A percentile compares a stretch with the other conserved stretches of the same genome.
Conservation (phyloP, 1,140 invertebrate species). For the Trichonephila clavipes region DNA sequence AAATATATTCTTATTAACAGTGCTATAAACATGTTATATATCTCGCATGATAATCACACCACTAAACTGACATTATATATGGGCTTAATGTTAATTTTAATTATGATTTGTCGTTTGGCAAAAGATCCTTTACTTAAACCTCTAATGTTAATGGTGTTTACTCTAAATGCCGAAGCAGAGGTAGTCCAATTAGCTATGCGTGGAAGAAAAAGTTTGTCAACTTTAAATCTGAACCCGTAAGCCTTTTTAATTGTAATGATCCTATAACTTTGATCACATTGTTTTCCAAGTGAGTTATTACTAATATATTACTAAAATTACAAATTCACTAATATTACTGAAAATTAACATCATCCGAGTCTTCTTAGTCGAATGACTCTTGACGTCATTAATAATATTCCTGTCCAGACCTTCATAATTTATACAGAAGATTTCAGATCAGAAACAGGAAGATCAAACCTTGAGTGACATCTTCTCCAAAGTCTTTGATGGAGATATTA, state of each 20-base stretch:
- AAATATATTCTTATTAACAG: too few relatives aligned
- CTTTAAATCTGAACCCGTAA: background rate
- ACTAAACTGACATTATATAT: too few relatives aligned
- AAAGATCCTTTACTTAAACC: too few relatives aligned
- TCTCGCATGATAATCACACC: too few relatives aligned
- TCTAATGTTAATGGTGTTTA: too few relatives aligned
- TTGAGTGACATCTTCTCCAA: background rate
- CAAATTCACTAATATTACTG: background rate
- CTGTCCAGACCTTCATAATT: background rate
- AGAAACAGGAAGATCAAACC: too few relatives aligned
- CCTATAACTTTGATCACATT: background rate
- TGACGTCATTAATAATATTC: slow-evolving; percentile 12
- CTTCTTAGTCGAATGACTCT: background rate
- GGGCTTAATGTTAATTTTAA: too few relatives aligned
- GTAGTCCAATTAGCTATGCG: background rate
- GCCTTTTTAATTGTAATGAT: background rate
- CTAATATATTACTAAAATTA: too few relatives aligned
- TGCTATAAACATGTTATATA: too few relatives aligned
- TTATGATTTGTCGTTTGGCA: too few relatives aligned
- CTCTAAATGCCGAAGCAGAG: background rate
- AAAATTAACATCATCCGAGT: background rate
- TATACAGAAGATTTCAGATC: background rate
- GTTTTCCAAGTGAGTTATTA: background rate
- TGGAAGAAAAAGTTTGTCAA: background rate
- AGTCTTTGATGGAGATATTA: background rate